phyloP scores from a whole-genome alignment of 1,140 invertebrate genomes.

The Cotesia vestalis region DNA sequence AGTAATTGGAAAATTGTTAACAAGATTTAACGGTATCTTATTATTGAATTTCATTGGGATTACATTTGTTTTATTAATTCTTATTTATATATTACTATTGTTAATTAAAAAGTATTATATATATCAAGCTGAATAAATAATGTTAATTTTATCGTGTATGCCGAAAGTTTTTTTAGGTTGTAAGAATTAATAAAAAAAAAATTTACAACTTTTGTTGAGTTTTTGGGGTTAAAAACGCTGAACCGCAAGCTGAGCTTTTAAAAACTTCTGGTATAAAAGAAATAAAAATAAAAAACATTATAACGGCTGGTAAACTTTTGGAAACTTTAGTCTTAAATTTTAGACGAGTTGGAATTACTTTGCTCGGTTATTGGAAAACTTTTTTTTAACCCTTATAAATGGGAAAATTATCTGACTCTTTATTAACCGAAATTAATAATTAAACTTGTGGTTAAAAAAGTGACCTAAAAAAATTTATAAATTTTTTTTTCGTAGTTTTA shows the following conservation, averaged over 20 bases:
- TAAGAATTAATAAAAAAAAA: not conserved
- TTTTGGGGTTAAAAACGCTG: slow-evolving; percentile 61
- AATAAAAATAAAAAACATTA: slow-evolving; percentile 44
- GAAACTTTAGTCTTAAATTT: slow-evolving; percentile 39
- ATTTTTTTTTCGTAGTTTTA: not conserved
- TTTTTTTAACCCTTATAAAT: not conserved
- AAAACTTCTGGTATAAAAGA: slow-evolving; percentile 50
- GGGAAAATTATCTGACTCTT: not conserved
- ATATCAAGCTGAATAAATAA: not conserved
- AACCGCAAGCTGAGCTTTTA: slow-evolving; percentile 56
- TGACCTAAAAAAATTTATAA: not conserved
- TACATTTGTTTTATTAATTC: slow-evolving; percentile 10
- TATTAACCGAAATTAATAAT: not conserved
- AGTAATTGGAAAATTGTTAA: slow-evolving; percentile 8
- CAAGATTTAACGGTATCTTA: not conserved
- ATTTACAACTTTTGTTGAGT: slow-evolving; percentile 56
- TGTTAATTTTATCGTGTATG: not conserved
- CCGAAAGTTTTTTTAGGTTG: not conserved
- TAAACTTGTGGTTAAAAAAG: not conserved
- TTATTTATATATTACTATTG: slow-evolving; percentile 19
- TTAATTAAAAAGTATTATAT: slow-evolving; percentile 7
- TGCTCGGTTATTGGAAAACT: slow-evolving; percentile 5
- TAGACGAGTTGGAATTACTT: slow-evolving; percentile 36
- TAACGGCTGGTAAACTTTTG: slow-evolving; percentile 49
- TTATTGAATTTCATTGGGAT: not conserved